Evolutionary conservation across 2,113 vertebrate species (phyloP), one percentile per base, ranked within the genome.

Genomic region (Camelus dromedarius): DNA sequence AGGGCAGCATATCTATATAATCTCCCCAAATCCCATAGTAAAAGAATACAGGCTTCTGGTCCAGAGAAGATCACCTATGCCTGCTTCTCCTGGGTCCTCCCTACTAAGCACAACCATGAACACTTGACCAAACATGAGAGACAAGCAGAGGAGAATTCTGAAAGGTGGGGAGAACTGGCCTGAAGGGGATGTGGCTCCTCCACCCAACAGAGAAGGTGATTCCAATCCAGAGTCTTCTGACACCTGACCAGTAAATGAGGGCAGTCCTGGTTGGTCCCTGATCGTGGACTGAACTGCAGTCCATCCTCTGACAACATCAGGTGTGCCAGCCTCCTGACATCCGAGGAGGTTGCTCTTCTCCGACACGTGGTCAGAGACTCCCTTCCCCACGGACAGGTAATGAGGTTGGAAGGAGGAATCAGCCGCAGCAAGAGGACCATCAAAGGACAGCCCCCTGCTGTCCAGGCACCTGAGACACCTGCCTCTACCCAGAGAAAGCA

Each of bases 341-440:
- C 20, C 2, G 26, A 8, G 12, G 22, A 5, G 28, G 70, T 4
- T 50, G 6, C 8, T 38, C 6, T 58, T n/a, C 2, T 58, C 35
- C 24, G 1, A 5, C 73, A 48, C 8, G 22, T 35, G 28, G 26
- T 19, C 9, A 32, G 35, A 42, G 12, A 62, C 2, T 32, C 26
- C 32, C 26, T 26, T 62, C 9, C 1, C 13, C 67, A n/a, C 18
- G 46, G 14, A 66, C 14, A 58, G 3, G 28, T 52, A 42, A 46
- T 48, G 38, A 46, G 12, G 48, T 50, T 46, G 30, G 67, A 70
- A n/a, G 14, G 60, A 1, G 1, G 38, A 50, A 35, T 3, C 11
- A 66, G 32, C 1, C 2, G 14, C 16, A 67, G 1, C 2, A 28
- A 26, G 56, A 80, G 5, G 11, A 16, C 1, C 3, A n/a, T 6